These are phyloP conservation scores for Mohoua ochrocephala DNA, from an alignment of 2,113 vertebrate genomes.

Conservation along the genomic window DNA sequence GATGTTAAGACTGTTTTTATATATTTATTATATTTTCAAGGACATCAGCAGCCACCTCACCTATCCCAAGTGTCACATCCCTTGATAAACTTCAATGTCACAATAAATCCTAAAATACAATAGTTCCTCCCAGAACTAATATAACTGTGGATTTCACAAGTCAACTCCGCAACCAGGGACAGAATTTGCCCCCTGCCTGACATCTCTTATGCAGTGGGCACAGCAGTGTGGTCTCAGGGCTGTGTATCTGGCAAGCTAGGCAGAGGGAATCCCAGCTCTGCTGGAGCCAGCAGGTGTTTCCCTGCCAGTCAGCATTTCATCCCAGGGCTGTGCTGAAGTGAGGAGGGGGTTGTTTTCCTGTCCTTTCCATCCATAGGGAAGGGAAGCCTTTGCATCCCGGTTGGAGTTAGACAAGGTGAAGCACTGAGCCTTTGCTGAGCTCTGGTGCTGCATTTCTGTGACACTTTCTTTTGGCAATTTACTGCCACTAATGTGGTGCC, in stretches of 20 bases:
- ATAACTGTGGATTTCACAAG: not conserved
- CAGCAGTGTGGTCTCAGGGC: accelerated
- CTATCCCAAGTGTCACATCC: not conserved
- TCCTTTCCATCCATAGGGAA: not conserved
- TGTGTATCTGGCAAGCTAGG: not conserved
- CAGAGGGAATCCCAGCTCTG: not conserved
- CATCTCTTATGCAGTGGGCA: not conserved
- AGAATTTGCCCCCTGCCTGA: not conserved
- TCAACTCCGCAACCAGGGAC: not conserved
- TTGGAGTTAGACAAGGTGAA: not conserved
- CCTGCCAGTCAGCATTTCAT: not conserved
- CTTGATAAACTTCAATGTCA: not conserved
- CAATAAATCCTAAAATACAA: not conserved
- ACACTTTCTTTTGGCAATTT: not conserved
- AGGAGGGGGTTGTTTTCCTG: not conserved
- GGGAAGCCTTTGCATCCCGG: not conserved
- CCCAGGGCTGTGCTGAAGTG: not conserved
- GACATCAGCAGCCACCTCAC: not conserved
- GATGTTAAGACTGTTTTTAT: not conserved
- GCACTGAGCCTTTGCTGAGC: not conserved
- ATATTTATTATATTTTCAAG: not conserved
- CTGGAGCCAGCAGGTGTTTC: not conserved
- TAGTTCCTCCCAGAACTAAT: not conserved
- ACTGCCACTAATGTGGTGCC: not conserved
- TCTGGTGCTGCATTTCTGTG: not conserved